These are phyloP conservation scores for Drosophila bocqueti DNA, from an alignment of 1,140 invertebrate species.

Conservation along the genomic window DNA sequence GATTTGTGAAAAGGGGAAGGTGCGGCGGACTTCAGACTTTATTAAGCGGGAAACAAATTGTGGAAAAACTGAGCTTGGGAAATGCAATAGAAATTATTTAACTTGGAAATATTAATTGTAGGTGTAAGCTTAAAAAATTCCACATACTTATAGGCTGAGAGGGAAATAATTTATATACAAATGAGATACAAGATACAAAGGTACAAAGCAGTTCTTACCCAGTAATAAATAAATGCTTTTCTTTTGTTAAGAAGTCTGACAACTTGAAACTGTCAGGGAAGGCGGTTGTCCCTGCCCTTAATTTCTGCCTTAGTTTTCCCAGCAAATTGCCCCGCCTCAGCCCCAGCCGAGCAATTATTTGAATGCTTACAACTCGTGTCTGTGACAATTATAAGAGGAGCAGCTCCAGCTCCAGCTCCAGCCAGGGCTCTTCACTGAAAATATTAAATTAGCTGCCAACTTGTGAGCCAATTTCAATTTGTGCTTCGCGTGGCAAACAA, in stretches of 20 bases:
- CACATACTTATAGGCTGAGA: background rate
- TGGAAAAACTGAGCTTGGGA: background rate
- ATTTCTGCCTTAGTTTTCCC: conserved; percentile 3
- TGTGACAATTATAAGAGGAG: conserved; percentile 49
- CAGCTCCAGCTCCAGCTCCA: background rate
- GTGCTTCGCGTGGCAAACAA: conserved; percentile 38
- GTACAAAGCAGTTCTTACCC: too few species aligned
- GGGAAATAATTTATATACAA: background rate
- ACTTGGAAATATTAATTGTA: too few species aligned
- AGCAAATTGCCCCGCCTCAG: background rate
- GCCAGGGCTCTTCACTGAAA: conserved; percentile 8
- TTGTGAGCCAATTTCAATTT: conserved; percentile 77
- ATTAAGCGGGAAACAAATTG: background rate
- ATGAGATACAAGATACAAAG: background rate
- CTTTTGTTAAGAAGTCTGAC: background rate
- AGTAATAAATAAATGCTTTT: background rate
- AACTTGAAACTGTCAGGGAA: background rate
- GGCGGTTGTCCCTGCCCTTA: background rate
- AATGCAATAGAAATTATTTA: background rate
- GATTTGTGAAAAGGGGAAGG: background rate
- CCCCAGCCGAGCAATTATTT: conserved; percentile 13
- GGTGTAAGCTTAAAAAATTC: background rate
- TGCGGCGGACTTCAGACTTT: background rate
- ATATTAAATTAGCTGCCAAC: conserved; percentile 79
- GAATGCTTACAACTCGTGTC: conserved; percentile 38